phyloP scores from a whole-genome alignment of 1,140 invertebrate species.

The Chelonus insularis region DNA sequence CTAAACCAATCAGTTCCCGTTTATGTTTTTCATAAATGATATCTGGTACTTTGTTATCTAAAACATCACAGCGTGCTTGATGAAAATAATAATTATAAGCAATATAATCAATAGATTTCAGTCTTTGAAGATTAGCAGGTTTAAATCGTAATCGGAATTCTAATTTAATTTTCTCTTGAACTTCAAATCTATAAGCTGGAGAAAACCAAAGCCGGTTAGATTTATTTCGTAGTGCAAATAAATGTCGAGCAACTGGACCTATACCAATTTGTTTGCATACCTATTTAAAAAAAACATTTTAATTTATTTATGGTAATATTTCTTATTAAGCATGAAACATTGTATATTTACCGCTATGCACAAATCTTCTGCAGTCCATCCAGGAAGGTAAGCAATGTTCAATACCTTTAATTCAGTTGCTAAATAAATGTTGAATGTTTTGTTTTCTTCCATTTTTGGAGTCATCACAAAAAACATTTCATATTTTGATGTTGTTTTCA shows the following conservation, averaged over 20 bases:
- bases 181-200: constrained; percentile 60
- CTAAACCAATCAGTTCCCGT: constrained; percentile 76
- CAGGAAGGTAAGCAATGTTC: constrained; percentile 41
- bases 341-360: constrained; percentile 60
- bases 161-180: constrained; percentile 62
- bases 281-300: constrained; percentile 36
- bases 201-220: constrained; percentile 67
- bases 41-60: constrained; percentile 76
- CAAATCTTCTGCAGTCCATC: constrained; percentile 68
- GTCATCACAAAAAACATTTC: too few relatives aligned
- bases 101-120: constrained; percentile 70
- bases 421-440: constrained; percentile 39
- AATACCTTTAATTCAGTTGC: constrained; percentile 53
- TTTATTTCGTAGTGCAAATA: constrained; percentile 72
- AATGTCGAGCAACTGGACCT: constrained; percentile 72
- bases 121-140: constrained; percentile 65
- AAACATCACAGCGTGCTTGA: constrained; percentile 79
- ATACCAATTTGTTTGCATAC: constrained; percentile 73
- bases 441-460: constrained; percentile 49
- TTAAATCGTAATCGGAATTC: constrained; percentile 80
- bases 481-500: too few relatives aligned
- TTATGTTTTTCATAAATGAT: constrained; percentile 76
- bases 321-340: constrained; percentile 7
- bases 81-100: constrained; percentile 85
- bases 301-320: background rate